Base-by-base conservation (phyloP, 2,888 invertebrate genomes). In the Oscheius sp. region DNA sequence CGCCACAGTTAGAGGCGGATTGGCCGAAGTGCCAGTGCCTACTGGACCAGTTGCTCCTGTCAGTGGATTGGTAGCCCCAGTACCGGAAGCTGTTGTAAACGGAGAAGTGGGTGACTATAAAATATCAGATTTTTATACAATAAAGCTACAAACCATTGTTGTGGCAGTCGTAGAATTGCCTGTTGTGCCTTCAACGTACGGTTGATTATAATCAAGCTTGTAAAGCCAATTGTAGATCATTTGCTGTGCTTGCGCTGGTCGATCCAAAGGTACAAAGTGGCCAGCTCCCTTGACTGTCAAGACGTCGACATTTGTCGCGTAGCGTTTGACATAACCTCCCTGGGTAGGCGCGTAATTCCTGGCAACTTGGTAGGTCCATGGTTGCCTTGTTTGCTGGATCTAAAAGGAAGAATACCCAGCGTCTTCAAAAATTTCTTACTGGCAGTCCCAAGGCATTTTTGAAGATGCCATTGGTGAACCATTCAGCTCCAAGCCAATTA, bases 241-340 rank as follows among this genome's bases (percentile, higher is more conserved):
- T 46, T 81, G 81, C 5, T 75, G 75, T 6, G 79, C 76, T 64
- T 76, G 75, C 27, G 74, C 76, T 13, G 81, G 81, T 7, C 81
- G 69, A 68, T 81, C 81, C 13, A 77, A 73, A 23, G 81, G 79
- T 0, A 81, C 81, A 53, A 79, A 76, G 61, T 81, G 81, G 27
- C 81, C 81, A 12, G 81, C 76, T 35, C 81, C 69, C 71, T 80
- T 80, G 2, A 78, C 78, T 41, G 80, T 80, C 0, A 80, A 45
- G 12, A 80, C 78, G 64, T 80, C 78, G 12, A 80, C 41, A 13
- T 73, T 63, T 0, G 58, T 71, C n/a, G 61, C 61, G 27, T 78
- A 80, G 1, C 68, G 53, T 6, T 76, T 80, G 16, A 71, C 69
- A 53, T 72, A 80, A 13, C 80, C 80, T 21, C 69, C 77, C 0